phyloP scores from a whole-genome alignment of 1,140 invertebrate genomes.

The Microplitis demolitor region DNA sequence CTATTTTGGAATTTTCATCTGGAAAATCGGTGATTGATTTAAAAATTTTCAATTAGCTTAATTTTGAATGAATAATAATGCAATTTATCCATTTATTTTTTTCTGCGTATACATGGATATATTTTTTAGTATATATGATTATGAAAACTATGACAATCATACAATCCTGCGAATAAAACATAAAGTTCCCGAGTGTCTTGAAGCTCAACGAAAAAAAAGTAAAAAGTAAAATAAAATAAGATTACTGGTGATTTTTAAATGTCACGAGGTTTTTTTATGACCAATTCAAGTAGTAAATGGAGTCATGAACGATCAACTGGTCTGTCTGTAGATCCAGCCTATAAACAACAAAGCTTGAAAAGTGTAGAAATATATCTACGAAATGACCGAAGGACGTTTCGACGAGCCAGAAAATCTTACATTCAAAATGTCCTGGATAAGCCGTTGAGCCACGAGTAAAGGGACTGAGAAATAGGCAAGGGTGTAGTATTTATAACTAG shows the following conservation, averaged over 20 bases:
- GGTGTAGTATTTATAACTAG: slow-evolving; percentile 19
- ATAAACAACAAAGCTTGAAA: slow-evolving; percentile 56
- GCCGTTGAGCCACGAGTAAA: slow-evolving; percentile 36
- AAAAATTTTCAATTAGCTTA: too few relatives aligned
- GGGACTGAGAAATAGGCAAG: slow-evolving; percentile 5
- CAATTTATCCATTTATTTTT: too few relatives aligned
- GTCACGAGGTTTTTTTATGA: slow-evolving; percentile 9
- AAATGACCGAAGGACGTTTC: slow-evolving; percentile 52
- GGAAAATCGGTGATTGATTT: too few relatives aligned
- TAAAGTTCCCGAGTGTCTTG: too few relatives aligned
- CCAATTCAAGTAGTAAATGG: neutral
- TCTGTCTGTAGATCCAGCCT: slow-evolving; percentile 43
- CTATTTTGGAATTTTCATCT: too few relatives aligned
- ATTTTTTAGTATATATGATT: too few relatives aligned
- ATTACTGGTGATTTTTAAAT: slow-evolving; percentile 16
- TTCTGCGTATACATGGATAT: too few relatives aligned
- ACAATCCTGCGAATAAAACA: too few relatives aligned
- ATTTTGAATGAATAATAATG: too few relatives aligned
- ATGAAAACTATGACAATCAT: too few relatives aligned
- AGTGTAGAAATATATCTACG: slow-evolving; percentile 35
- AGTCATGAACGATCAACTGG: slow-evolving; percentile 29
- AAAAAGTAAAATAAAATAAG: neutral
- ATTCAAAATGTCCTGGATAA: slow-evolving; percentile 54
- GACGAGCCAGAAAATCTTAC: slow-evolving; percentile 47
- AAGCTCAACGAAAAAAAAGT: neutral